Conservation (phyloP, 1,140 invertebrate genomes). For the Potamilus streckersoni region DNA sequence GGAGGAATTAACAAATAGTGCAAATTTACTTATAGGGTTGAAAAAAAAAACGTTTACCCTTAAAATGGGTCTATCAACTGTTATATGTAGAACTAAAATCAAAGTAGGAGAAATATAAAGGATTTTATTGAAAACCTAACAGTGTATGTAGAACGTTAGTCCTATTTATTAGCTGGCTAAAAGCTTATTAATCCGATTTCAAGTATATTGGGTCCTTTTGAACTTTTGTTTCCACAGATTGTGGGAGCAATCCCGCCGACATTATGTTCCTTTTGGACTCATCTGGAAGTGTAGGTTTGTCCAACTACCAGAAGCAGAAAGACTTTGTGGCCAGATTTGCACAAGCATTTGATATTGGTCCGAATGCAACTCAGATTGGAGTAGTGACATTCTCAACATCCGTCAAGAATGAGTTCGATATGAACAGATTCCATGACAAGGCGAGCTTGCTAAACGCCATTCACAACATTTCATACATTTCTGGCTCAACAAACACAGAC, state of each 20-base stretch:
- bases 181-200: no score
- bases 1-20: no score
- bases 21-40: no score
- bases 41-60: no score
- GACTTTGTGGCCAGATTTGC: conserved; percentile 48
- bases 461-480: conserved; percentile 36
- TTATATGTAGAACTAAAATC: no score
- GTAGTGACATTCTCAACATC: conserved; percentile 44
- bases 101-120: no score
- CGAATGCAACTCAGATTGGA: conserved; percentile 33
- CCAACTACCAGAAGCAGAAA: conserved; percentile 46
- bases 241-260: conserved; percentile 48
- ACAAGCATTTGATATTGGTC: conserved; percentile 36
- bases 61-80: no score
- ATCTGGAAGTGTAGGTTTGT: conserved; percentile 40
- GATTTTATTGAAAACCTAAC: no score
- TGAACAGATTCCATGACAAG: conserved; percentile 41
- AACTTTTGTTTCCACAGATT: conserved; percentile 26
- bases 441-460: conserved; percentile 39
- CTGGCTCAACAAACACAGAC: not conserved
- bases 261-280: conserved; percentile 55
- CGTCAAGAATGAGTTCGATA: conserved; percentile 46
- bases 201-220: no score
- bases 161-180: no score
- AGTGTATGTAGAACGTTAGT: no score